Evolutionary conservation across 2,113 vertebrate species (phyloP).

Genomic region (Oreochromis tanganicae): DNA sequence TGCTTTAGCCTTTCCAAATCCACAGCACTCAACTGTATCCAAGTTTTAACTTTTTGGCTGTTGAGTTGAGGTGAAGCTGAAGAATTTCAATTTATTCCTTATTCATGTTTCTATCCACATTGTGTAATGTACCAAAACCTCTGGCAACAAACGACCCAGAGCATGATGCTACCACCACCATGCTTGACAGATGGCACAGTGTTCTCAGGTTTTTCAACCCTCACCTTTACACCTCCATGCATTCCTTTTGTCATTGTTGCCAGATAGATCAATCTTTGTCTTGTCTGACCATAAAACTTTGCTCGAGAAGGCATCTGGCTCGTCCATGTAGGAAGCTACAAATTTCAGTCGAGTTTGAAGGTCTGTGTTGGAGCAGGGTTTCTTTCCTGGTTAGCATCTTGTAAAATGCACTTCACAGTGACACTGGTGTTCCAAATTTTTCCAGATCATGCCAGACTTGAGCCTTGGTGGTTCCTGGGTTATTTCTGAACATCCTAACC

Average conservation of each 20-base stretch:
- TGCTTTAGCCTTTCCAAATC: not conserved
- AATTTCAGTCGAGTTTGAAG: not conserved
- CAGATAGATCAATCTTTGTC: not conserved
- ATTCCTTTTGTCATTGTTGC: rapidly evolving
- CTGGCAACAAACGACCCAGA: not conserved
- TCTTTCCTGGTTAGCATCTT: not conserved
- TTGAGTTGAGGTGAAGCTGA: not conserved
- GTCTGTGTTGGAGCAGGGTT: not conserved
- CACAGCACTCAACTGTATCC: not conserved
- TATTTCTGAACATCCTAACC: not conserved
- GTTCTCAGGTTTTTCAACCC: not conserved
- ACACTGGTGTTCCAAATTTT: not conserved
- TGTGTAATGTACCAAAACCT: not conserved
- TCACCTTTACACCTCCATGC: not conserved
- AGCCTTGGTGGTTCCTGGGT: not conserved
- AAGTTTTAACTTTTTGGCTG: not conserved
- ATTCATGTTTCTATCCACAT: not conserved
- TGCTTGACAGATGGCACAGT: not conserved
- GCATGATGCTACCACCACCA: not conserved
- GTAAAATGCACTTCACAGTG: not conserved
- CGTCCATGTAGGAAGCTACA: not conserved
- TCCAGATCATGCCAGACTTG: not conserved
- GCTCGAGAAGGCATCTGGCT: not conserved
- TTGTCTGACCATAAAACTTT: not conserved
- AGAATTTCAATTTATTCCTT: not conserved